phyloP scores from a whole-genome alignment of 2,888 invertebrate species.

The Perithous albicinctus region DNA sequence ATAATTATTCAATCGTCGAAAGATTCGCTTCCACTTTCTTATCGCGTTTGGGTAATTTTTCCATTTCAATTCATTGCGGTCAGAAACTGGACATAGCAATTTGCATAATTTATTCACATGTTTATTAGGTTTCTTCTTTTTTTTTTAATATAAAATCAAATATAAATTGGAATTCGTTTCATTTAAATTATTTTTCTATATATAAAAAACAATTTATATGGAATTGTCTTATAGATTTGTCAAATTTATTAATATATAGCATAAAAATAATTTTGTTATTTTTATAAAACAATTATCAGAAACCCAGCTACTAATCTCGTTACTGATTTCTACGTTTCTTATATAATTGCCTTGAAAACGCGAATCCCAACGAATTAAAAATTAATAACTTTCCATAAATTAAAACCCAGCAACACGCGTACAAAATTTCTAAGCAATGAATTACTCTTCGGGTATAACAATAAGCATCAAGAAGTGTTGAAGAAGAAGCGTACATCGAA shows the following conservation, averaged over 20 bases:
- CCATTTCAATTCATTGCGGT: background rate
- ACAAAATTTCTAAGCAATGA: slow-evolving; percentile 29
- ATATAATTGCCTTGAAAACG: slow-evolving; percentile 5
- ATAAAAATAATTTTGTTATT: too few species aligned
- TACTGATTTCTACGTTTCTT: background rate
- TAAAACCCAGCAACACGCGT: background rate
- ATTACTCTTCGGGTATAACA: slow-evolving; percentile 62
- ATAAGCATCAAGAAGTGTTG: slow-evolving; percentile 42
- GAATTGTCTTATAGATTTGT: too few species aligned
- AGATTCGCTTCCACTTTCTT: background rate
- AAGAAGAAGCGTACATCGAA: slow-evolving; percentile 57
- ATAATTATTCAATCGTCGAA: slow-evolving; percentile 8
- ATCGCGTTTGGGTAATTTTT: background rate
- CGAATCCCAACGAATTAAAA: background rate
- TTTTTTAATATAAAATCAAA: background rate
- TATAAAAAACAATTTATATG: background rate
- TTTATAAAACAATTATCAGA: too few species aligned
- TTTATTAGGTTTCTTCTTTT: background rate
- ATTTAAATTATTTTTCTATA: background rate
- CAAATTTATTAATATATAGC: too few species aligned
- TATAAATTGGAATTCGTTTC: background rate
- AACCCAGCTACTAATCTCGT: background rate
- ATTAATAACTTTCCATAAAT: slow-evolving; percentile 16
- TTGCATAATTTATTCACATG: background rate
- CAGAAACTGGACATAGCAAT: background rate